phyloP scores from a whole-genome alignment of 2,888 invertebrate genomes.

The Amaurobius ferox region DNA sequence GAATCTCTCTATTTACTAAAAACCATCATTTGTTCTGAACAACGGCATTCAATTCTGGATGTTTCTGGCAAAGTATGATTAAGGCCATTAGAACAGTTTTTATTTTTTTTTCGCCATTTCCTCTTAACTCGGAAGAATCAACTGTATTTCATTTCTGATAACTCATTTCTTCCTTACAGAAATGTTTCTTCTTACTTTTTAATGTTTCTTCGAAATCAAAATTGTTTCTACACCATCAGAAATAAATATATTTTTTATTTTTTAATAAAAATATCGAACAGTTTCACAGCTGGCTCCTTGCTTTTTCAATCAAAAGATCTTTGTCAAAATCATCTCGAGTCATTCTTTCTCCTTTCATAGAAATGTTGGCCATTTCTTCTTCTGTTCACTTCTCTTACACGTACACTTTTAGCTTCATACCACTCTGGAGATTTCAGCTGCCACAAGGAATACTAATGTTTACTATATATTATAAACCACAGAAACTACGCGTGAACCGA shows the following conservation, averaged over 20 bases:
- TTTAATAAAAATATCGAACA: background rate
- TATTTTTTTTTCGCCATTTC: too few species aligned
- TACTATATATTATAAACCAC: background rate
- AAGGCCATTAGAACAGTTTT: too few species aligned
- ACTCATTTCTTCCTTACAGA: background rate
- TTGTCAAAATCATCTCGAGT: background rate
- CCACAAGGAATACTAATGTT: background rate
- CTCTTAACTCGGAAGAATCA: too few species aligned
- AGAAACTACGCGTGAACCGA: too few species aligned
- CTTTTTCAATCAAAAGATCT: conserved; percentile 14
- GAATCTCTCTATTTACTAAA: too few species aligned
- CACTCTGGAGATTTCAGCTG: background rate
- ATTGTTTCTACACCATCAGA: background rate
- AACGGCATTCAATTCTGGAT: too few species aligned
- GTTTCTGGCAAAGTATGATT: too few species aligned
- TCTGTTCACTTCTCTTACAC: background rate
- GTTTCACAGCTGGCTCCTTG: background rate
- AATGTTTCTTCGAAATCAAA: background rate
- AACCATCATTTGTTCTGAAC: too few species aligned
- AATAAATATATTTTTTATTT: background rate
- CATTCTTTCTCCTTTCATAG: background rate
- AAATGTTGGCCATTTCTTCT: background rate
- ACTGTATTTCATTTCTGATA: background rate
- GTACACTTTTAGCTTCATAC: background rate
- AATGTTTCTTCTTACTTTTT: background rate